Base-by-base conservation (phyloP, 2,888 invertebrate genomes). In the Norana najaformis region DNA sequence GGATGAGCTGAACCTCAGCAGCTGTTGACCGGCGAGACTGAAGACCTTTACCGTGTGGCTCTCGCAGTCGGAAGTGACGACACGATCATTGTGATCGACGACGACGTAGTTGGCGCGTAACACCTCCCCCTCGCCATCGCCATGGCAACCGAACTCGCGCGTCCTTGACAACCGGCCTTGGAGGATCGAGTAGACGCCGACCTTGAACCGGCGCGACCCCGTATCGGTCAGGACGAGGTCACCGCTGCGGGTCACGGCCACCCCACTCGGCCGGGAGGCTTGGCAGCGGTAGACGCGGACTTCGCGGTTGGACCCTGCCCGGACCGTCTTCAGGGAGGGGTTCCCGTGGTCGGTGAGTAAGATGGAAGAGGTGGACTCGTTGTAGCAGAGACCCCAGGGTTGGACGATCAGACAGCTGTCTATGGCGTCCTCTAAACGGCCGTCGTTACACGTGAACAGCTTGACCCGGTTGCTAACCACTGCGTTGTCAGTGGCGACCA, bases 201-300 rank as follows among this genome's bases (percentile, higher is more conserved):
- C 82, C 85, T 82, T 69, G 89, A 88, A 38, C 38, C 30, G n/a
- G 13, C 90, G 35, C 14, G 30, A 34, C 23, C 91, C 92, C 34
- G 90, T 37, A 39, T 92, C 92, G 34, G 91, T 90, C 34, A 92
- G 83, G n/a, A 92, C 92, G 83, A 88, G 89, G n/a, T 89, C 89
- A 1, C 92, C 92, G 36, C 69, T 89, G 16, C 90, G 23, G 41
- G 91, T 88, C 36, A 90, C 82, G 36, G 90, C 88, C 5, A 92
- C 82, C 16, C 92, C 92, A 35, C 89, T 88, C 20, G 92, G 92
- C 36, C 89, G 35, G 53, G 89, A 89, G 30, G 89, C 1, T 16
- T n/a, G 89, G 37, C 47, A 69, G 41, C n/a, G 47, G 88, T 41
- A 39, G 41, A 88, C 41, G 20, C 39, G 88, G 41, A 88, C 88